phyloP scores from a whole-genome alignment of 1,140 invertebrate genomes.

The Papilio xuthus region DNA sequence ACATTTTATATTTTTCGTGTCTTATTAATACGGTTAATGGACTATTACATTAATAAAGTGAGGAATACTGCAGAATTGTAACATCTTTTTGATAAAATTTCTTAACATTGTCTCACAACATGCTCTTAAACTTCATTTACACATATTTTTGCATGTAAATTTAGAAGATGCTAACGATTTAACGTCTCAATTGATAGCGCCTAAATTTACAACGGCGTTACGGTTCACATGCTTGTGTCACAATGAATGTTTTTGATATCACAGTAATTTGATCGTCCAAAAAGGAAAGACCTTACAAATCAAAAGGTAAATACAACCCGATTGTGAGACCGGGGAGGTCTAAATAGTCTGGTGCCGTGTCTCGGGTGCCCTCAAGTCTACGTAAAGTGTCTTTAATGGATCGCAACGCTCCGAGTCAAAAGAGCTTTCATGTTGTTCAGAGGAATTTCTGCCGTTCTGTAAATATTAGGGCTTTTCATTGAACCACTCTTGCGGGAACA shows the following conservation, averaged over 20 bases:
- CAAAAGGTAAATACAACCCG: constrained; percentile 29
- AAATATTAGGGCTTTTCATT: constrained; percentile 73
- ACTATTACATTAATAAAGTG: too few species aligned
- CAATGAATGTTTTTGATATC: constrained; percentile 56
- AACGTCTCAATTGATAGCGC: constrained; percentile 55
- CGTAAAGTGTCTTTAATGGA: constrained; percentile 77
- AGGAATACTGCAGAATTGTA: too few species aligned
- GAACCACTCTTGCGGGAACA: constrained; percentile 54
- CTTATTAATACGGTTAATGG: too few species aligned
- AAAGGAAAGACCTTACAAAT: constrained; percentile 50
- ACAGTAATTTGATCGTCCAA: constrained; percentile 53
- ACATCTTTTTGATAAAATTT: too few species aligned
- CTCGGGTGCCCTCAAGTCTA: constrained; percentile 65
- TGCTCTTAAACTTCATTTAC: neutral
- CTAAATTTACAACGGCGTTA: constrained; percentile 50
- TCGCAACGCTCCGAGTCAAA: constrained; percentile 63
- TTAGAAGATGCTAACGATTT: neutral
- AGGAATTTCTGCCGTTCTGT: constrained; percentile 71
- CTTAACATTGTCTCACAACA: too few species aligned
- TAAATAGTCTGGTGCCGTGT: constrained; percentile 56
- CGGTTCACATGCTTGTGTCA: constrained; percentile 62
- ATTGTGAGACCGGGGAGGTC: constrained; percentile 48
- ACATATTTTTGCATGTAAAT: neutral
- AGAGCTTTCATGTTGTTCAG: constrained; percentile 73
- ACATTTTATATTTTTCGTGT: too few species aligned